Percentiles rank a stretch among this genome's conserved stretches.
phyloP scores from a whole-genome alignment of 2,888 invertebrate species.

The Agonopterix arenella region DNA sequence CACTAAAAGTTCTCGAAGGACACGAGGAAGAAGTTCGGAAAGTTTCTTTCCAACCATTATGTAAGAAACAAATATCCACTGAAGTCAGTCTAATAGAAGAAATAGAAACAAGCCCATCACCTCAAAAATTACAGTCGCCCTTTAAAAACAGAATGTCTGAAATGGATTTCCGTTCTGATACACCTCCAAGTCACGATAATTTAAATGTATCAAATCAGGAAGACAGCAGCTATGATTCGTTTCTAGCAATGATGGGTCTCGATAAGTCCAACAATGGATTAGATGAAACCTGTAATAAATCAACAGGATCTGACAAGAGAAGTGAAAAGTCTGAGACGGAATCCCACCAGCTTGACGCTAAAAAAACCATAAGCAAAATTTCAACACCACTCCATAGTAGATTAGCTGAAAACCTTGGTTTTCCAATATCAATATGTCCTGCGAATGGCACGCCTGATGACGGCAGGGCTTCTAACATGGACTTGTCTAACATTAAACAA shows the following conservation, averaged over 20 bases:
- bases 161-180: conserved; percentile 52
- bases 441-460: conserved; percentile 44
- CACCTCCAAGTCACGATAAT: conserved; percentile 25
- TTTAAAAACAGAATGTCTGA: conserved; percentile 46
- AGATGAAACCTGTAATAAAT: conserved; percentile 44
- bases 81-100: conserved; percentile 66
- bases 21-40: conserved; percentile 68
- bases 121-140: conserved; percentile 38
- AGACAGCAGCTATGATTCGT: conserved; percentile 58
- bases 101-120: conserved; percentile 33
- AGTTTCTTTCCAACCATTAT: conserved; percentile 62
- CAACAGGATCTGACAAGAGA: conserved; percentile 40
- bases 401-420: conserved; percentile 38
- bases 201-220: conserved; percentile 28
- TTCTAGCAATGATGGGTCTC: conserved; percentile 60
- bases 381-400: conserved; percentile 56
- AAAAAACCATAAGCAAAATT: conserved; percentile 55
- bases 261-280: conserved; percentile 50
- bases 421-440: conserved; percentile 42
- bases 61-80: conserved; percentile 41
- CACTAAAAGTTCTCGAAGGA: conserved; percentile 61
- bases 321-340: conserved; percentile 43
- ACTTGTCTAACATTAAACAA: conserved; percentile 32
- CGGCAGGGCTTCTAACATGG: conserved; percentile 31
- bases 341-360: conserved; percentile 42